Conservation (phyloP, 64 coral and sea anemone genomes). For the Porites australiensis region DNA sequence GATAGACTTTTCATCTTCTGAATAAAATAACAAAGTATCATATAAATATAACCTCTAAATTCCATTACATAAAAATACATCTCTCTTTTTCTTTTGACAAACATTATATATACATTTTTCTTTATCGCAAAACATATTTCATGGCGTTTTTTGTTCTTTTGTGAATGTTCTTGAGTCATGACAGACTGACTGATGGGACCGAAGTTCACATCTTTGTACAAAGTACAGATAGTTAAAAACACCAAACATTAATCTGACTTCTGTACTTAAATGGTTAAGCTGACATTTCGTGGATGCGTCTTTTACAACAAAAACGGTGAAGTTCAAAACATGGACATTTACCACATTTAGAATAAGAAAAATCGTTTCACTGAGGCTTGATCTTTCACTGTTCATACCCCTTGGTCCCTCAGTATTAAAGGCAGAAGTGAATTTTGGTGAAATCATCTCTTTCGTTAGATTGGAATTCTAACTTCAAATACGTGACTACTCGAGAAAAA, state of each 20-base stretch:
- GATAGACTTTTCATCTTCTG: conserved; percentile 27
- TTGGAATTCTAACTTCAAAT: too few species aligned
- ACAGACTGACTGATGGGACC: background rate
- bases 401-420: background rate
- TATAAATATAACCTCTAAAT: conserved; percentile 63
- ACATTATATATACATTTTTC: conserved; percentile 43
- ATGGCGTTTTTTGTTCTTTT: background rate
- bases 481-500: too few species aligned
- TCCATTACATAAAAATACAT: conserved; percentile 68
- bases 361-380: background rate
- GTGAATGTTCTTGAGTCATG: conserved; percentile 4
- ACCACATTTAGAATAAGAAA: background rate
- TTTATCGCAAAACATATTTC: conserved; percentile 24
- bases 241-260: background rate
- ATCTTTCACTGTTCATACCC: background rate
- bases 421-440: too few species aligned
- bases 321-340: background rate
- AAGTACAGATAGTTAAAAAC: conserved; percentile 9
- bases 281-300: background rate
- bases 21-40: conserved; percentile 59
- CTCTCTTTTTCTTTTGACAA: conserved; percentile 42
- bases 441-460: too few species aligned
- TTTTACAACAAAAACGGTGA: conserved; percentile 28
- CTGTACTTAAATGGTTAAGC: background rate
- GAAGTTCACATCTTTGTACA: conserved; percentile 1